Conservation (phyloP, 1,140 invertebrate species). For the Lethrus apterus region DNA sequence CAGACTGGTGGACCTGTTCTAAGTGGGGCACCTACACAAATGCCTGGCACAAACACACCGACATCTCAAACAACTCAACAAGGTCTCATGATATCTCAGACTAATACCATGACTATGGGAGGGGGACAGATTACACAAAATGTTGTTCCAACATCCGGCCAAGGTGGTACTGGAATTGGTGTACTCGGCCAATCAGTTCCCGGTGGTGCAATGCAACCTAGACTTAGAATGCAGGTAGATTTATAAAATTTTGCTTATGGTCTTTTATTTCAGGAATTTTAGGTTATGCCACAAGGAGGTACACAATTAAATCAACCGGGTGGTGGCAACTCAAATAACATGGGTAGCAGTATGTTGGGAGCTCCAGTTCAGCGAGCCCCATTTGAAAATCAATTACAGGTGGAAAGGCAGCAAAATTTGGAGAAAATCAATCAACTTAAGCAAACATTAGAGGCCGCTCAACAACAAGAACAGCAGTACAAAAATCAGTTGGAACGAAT, state of each 20-base stretch:
- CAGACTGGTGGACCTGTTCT: slow-evolving; percentile 28
- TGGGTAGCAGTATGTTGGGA: slow-evolving; percentile 41
- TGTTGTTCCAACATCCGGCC: slow-evolving; percentile 34
- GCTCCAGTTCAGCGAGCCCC: slow-evolving; percentile 41
- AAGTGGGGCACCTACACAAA: slow-evolving; percentile 28
- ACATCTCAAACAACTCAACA: slow-evolving; percentile 46
- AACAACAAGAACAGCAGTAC: slow-evolving; percentile 67
- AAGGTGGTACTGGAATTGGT: slow-evolving; percentile 14
- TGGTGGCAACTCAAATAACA: slow-evolving; percentile 31
- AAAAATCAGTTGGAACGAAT: slow-evolving; percentile 65
- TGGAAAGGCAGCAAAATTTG: slow-evolving; percentile 61
- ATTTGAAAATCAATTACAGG: slow-evolving; percentile 49
- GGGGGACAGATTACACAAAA: slow-evolving; percentile 56
- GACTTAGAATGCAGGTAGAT: slow-evolving; percentile 22
- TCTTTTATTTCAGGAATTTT: not conserved
- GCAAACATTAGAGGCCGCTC: slow-evolving; percentile 65
- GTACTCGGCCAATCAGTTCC: slow-evolving; percentile 33
- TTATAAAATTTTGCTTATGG: not conserved
- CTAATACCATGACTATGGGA: slow-evolving; percentile 54
- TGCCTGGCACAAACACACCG: slow-evolving; percentile 38
- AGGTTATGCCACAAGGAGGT: slow-evolving; percentile 13
- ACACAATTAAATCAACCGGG: slow-evolving; percentile 14
- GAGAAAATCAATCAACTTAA: slow-evolving; percentile 59
- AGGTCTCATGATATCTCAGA: slow-evolving; percentile 52
- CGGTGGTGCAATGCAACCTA: slow-evolving; percentile 26